Percentiles rank a stretch among this genome's conserved stretches.
These are phyloP conservation scores for Frieseomelitta varia DNA, from an alignment of 1,140 invertebrate species.

Conservation along the genomic window DNA sequence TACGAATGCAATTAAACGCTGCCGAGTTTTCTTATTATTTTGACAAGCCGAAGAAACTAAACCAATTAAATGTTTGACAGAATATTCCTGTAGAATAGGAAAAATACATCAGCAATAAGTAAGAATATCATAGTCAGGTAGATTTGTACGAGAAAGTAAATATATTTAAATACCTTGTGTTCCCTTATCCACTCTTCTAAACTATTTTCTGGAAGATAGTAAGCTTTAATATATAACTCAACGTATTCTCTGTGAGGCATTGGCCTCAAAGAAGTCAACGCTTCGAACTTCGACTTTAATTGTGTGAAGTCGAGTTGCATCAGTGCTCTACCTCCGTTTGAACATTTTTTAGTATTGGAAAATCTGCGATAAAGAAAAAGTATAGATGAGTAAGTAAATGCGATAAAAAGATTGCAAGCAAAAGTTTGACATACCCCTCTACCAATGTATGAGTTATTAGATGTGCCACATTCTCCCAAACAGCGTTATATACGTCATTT, in stretches of 20 bases:
- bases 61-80: slow-evolving; percentile 91
- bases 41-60: slow-evolving; percentile 94
- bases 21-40: slow-evolving; percentile 92
- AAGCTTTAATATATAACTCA: slow-evolving; percentile 97
- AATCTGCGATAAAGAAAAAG: slow-evolving; percentile 84
- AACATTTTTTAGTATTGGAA: slow-evolving; percentile 95
- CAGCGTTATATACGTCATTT: slow-evolving; percentile 85
- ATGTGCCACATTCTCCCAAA: slow-evolving; percentile 95
- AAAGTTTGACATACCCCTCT: slow-evolving; percentile 88
- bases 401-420: background rate
- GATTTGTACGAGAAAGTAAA: background rate
- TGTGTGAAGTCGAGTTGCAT: slow-evolving; percentile 99
- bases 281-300: slow-evolving; percentile 94
- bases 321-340: slow-evolving; percentile 96
- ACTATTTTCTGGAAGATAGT: slow-evolving; percentile 94
- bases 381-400: background rate
- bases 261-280: slow-evolving; percentile 90
- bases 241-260: slow-evolving; percentile 95
- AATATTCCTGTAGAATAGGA: slow-evolving; percentile 89
- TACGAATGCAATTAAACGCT: slow-evolving; percentile 88
- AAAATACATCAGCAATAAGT: background rate
- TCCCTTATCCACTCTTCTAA: slow-evolving; percentile 95
- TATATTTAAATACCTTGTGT: slow-evolving; percentile 85
- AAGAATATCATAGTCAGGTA: background rate
- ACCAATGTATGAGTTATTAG: slow-evolving; percentile 93